phyloP scores from a whole-genome alignment of 2,888 invertebrate genomes.

The Marronus borbonicus region DNA sequence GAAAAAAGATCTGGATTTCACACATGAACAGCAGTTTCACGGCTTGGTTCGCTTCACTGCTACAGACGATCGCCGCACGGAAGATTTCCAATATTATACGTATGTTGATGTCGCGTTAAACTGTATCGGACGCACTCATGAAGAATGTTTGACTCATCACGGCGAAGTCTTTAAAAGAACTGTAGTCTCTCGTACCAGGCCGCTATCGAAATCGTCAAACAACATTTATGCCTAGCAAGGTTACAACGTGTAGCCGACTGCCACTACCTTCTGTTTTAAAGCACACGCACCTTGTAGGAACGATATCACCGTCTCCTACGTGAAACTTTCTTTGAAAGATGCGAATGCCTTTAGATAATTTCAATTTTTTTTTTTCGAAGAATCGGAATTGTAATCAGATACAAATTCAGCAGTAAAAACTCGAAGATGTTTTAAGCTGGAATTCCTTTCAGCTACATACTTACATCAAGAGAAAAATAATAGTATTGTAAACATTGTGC shows the following conservation, averaged over 20 bases:
- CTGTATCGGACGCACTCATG: conserved; percentile 37
- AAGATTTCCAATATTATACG: conserved; percentile 16
- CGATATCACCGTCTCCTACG: conserved; percentile 39
- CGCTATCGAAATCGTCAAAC: conserved; percentile 62
- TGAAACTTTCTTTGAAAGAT: conserved; percentile 1
- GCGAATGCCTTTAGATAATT: neutral
- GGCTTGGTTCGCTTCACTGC: conserved; percentile 20
- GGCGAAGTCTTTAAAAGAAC: conserved; percentile 63
- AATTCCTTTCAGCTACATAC: no score
- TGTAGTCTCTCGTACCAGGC: conserved; percentile 64
- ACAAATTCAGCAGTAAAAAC: no score
- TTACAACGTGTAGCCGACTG: conserved; percentile 56
- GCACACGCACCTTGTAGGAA: conserved; percentile 58
- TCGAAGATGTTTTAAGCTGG: no score
- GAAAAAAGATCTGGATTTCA: neutral
- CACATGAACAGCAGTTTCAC: neutral
- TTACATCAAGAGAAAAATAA: no score
- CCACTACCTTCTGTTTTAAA: conserved; percentile 57
- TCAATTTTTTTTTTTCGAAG: no score
- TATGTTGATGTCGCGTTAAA: conserved; percentile 22
- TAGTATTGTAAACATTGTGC: no score
- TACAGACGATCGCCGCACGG: conserved; percentile 9
- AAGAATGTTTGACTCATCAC: conserved; percentile 59
- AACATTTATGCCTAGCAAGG: conserved; percentile 62
- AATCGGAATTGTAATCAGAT: no score